Conservation (phyloP, 1,140 invertebrate genomes). For the Drosophila carrolli region DNA sequence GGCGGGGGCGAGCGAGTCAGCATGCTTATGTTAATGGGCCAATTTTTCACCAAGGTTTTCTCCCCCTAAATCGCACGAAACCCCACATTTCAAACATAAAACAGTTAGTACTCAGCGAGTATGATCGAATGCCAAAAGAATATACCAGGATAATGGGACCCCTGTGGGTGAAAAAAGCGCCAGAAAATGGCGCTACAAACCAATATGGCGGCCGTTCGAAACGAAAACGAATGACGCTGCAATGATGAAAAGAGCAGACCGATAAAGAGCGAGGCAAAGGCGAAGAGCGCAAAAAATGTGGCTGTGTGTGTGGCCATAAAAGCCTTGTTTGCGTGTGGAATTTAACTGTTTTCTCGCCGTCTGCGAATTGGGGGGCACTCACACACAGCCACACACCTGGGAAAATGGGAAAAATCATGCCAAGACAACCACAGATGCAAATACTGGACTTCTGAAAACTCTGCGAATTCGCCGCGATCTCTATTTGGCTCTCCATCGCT, state of each 20-base stretch:
- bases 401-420: constrained; percentile 53
- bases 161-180: constrained; percentile 46
- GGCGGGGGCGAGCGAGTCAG: constrained; percentile 1
- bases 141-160: background rate
- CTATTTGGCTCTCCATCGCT: constrained; percentile 53
- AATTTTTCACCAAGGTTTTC: constrained; percentile 46
- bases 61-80: background rate
- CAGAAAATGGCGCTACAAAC: constrained; percentile 44
- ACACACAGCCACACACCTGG: constrained; percentile 49
- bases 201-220: constrained; percentile 56
- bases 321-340: constrained; percentile 41
- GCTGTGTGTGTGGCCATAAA: constrained; percentile 25
- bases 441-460: constrained; percentile 55
- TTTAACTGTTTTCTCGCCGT: constrained; percentile 47
- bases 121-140: constrained; percentile 7
- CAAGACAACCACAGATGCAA: constrained; percentile 50
- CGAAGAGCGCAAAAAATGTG: constrained; percentile 16
- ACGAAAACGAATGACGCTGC: constrained; percentile 61
- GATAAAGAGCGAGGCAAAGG: constrained; percentile 53
- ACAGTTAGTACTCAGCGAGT: constrained; percentile 27
- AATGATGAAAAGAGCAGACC: constrained; percentile 40
- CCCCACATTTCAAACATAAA: constrained; percentile 49
- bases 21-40: constrained; percentile 6
- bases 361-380: constrained; percentile 28
- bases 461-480: constrained; percentile 74